phyloP scores from a whole-genome alignment of 1,140 invertebrate genomes.

The Octopus sinensis region DNA sequence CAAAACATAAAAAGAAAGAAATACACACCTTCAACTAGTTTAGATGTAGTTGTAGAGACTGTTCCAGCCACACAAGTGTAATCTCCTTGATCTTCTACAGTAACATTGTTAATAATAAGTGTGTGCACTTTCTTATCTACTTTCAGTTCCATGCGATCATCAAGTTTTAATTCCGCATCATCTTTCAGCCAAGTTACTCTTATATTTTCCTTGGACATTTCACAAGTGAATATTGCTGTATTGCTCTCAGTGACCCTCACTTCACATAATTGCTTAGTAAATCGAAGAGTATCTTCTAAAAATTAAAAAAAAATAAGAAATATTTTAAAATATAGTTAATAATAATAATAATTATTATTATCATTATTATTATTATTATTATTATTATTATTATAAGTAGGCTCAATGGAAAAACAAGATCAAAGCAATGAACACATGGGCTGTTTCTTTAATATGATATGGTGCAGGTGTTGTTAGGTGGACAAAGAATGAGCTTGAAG shows the following conservation, averaged over 20 bases:
- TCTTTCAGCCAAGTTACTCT: constrained; percentile 64
- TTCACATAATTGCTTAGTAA: background rate
- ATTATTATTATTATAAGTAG: too few species aligned
- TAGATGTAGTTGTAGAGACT: constrained; percentile 36
- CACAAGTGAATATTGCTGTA: constrained; percentile 62
- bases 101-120: constrained; percentile 45
- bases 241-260: background rate
- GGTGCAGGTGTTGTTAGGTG: too few species aligned
- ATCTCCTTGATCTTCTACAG: constrained; percentile 42
- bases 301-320: too few species aligned
- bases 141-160: constrained; percentile 72
- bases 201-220: constrained; percentile 87
- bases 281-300: background rate
- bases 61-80: constrained; percentile 49
- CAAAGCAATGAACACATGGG: too few species aligned
- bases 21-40: background rate
- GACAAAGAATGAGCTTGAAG: too few species aligned
- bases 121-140: constrained; percentile 47
- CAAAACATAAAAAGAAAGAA: background rate
- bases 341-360: too few species aligned
- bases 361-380: too few species aligned
- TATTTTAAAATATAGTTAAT: too few species aligned
- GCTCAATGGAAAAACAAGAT: too few species aligned
- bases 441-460: too few species aligned
- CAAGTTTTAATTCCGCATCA: constrained; percentile 38